These are phyloP conservation scores for Megalopta genalis DNA, from an alignment of 1,140 invertebrate genomes.

Conservation along the genomic window DNA sequence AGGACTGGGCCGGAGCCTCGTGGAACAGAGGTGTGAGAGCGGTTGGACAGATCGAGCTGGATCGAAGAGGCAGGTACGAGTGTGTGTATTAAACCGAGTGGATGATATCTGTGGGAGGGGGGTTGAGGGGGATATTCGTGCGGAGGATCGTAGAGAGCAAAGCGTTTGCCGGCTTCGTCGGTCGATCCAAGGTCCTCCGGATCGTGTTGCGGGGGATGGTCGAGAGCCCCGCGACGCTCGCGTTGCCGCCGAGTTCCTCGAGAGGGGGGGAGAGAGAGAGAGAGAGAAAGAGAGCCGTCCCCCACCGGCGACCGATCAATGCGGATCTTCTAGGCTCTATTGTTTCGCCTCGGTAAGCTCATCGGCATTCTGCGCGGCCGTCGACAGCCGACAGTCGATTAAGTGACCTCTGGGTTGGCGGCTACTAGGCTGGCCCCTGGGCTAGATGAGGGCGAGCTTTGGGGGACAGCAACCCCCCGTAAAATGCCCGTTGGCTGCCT, in stretches of 20 bases:
- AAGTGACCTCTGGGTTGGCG: slow-evolving; percentile 74
- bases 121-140: too few species aligned
- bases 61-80: slow-evolving; percentile 48
- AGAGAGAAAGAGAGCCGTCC: neutral
- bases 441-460: slow-evolving; percentile 81
- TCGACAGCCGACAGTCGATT: slow-evolving; percentile 67
- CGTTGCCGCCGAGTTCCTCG: slow-evolving; percentile 7
- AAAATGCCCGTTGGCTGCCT: slow-evolving; percentile 77
- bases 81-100: slow-evolving; percentile 24
- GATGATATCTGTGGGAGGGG: neutral
- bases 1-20: neutral
- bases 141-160: slow-evolving; percentile 36
- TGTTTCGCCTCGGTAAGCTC: slow-evolving; percentile 59
- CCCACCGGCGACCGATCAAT: slow-evolving; percentile 2
- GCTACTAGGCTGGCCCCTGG: slow-evolving; percentile 78
- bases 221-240: neutral
- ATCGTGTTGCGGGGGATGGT: neutral
- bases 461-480: slow-evolving; percentile 79
- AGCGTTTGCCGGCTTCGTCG: neutral
- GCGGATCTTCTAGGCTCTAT: slow-evolving; percentile 33
- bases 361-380: slow-evolving; percentile 44
- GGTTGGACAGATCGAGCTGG: slow-evolving; percentile 1
- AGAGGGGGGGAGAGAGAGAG: too few species aligned
- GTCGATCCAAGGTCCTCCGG: too few species aligned
- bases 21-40: slow-evolving; percentile 6